A percentile compares a stretch with the other conserved stretches of the same genome.
These are phyloP conservation scores for Cyprinodon tularosa DNA, from an alignment of 2,113 vertebrate genomes.

Conservation along the genomic window DNA sequence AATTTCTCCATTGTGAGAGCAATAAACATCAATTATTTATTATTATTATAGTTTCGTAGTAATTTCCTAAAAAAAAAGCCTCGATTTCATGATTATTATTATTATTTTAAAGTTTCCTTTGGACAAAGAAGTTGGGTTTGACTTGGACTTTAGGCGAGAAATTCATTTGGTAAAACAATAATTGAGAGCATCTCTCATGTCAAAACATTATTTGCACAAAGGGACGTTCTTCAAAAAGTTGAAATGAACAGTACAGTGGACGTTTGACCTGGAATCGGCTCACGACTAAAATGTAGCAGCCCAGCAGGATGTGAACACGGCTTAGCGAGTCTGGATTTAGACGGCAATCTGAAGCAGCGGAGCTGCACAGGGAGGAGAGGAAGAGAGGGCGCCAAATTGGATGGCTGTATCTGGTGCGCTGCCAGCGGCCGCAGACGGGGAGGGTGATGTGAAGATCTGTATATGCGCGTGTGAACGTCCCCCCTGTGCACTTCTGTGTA, in stretches of 20 bases:
- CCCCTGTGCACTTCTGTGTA: not conserved
- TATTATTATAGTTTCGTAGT: too few relatives aligned
- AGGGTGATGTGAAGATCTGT: slow-evolving; percentile 47
- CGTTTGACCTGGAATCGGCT: slow-evolving; percentile 62
- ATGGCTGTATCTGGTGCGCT: slow-evolving; percentile 54
- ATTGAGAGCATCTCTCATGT: not conserved
- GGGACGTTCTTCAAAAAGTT: slow-evolving; percentile 10
- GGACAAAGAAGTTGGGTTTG: not conserved
- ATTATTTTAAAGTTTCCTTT: too few relatives aligned
- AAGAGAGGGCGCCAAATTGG: slow-evolving; percentile 54
- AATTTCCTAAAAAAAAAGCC: too few relatives aligned
- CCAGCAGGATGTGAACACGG: slow-evolving; percentile 53
- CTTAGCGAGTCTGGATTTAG: slow-evolving; percentile 67
- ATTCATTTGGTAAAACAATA: not conserved
- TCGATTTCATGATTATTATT: too few relatives aligned
- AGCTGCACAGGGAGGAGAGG: slow-evolving; percentile 33
- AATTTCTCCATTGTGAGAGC: too few relatives aligned
- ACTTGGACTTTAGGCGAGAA: not conserved
- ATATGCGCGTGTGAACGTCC: slow-evolving; percentile 21
- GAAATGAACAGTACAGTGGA: slow-evolving; percentile 8
- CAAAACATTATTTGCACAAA: slow-evolving; percentile 16
- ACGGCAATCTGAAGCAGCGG: slow-evolving; percentile 60
- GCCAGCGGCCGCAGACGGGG: slow-evolving; percentile 54
- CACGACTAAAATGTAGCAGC: slow-evolving; percentile 61
- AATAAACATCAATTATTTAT: too few relatives aligned